Percentiles rank a stretch among this genome's conserved stretches.
Conservation (phyloP, 2,888 invertebrate genomes). For the Galerucella nymphaeae region DNA sequence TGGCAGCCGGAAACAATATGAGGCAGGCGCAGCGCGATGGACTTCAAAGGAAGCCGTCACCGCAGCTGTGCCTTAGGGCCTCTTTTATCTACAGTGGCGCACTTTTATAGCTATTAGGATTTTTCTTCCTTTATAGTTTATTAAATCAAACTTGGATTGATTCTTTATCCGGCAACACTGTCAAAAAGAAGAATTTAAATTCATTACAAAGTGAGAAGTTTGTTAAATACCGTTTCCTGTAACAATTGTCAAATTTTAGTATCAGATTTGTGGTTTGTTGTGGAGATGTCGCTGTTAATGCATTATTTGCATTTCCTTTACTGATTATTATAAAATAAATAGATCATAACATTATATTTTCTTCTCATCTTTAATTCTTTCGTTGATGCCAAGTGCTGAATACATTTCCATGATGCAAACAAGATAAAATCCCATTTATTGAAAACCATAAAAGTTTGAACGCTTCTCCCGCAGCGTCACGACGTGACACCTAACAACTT, state of each 20-base stretch:
- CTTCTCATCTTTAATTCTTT: background rate
- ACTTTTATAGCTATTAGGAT: background rate
- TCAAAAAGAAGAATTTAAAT: too few relatives aligned
- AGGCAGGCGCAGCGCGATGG: slow-evolving; percentile 62
- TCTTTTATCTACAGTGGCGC: slow-evolving; percentile 27
- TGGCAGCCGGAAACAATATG: slow-evolving; percentile 67
- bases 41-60: slow-evolving; percentile 64
- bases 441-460: slow-evolving; percentile 1
- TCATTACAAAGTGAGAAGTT: too few relatives aligned
- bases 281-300: too few relatives aligned
- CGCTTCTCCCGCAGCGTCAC: background rate
- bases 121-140: background rate
- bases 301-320: too few relatives aligned
- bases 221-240: too few relatives aligned
- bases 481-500: background rate
- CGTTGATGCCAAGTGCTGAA: background rate
- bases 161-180: background rate
- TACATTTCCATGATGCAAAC: background rate
- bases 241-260: too few relatives aligned
- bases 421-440: background rate
- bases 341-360: background rate
- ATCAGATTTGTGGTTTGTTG: too few relatives aligned
- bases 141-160: too few relatives aligned
- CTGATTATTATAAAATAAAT: background rate
- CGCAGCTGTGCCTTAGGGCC: slow-evolving; percentile 55